Evolutionary conservation across 2,888 invertebrate genomes (phyloP).

Genomic region (Zelleria hepariella): DNA sequence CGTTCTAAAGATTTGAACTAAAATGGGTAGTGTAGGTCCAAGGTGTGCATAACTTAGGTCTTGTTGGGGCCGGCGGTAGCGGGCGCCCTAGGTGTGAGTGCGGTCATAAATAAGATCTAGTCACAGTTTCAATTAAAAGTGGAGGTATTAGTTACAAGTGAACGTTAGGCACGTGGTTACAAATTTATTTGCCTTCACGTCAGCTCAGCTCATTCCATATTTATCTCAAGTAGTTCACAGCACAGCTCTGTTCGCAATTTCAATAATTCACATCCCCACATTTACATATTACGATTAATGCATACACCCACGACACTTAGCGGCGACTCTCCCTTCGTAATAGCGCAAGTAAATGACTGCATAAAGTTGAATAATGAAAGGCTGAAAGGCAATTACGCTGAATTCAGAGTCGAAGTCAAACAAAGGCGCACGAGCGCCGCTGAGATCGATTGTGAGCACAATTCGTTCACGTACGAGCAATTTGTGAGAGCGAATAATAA

Average conservation of each 20-base stretch:
- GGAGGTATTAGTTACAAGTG: neutral
- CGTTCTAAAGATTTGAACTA: no score
- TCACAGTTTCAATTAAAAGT: neutral
- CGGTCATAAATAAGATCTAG: neutral
- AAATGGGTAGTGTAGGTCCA: no score
- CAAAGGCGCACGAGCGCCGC: slow-evolving; percentile 56
- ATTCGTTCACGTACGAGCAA: slow-evolving; percentile 67
- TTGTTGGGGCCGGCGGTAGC: no score
- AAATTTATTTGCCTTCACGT: neutral
- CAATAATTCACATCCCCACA: slow-evolving; percentile 64
- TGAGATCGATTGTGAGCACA: slow-evolving; percentile 65
- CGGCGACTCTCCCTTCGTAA: slow-evolving; percentile 63
- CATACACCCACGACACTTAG: slow-evolving; percentile 65
- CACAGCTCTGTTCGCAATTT: slow-evolving; percentile 44
- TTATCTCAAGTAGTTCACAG: slow-evolving; percentile 8
- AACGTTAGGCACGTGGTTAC: neutral
- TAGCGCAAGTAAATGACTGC: slow-evolving; percentile 70
- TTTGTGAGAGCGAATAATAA: slow-evolving; percentile 65
- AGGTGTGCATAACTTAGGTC: no score
- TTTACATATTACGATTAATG: slow-evolving; percentile 70
- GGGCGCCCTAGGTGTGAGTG: neutral
- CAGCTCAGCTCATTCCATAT: neutral
- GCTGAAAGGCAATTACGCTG: slow-evolving; percentile 70
- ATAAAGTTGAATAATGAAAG: slow-evolving; percentile 72
- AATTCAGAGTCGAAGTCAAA: slow-evolving; percentile 70